phyloP scores from a whole-genome alignment of 2,888 invertebrate species.

The Rambutsinella grinnellia region DNA sequence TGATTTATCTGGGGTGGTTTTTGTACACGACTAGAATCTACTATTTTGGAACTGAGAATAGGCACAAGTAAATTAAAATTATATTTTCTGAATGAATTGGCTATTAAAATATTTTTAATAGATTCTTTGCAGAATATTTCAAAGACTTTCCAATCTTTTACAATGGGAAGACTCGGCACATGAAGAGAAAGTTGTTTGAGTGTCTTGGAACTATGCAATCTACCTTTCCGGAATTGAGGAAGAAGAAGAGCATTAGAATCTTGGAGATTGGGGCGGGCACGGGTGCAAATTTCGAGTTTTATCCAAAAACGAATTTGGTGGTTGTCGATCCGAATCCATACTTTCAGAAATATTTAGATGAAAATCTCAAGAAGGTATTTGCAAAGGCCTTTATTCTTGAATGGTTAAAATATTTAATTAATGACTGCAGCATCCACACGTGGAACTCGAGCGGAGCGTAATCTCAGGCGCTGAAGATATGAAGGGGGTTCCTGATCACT shows the following conservation, averaged over 20 bases:
- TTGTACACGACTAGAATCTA: background rate
- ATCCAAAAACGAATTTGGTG: conserved; percentile 62
- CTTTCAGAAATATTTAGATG: conserved; percentile 59
- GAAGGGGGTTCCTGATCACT: conserved; percentile 62
- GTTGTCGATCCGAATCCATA: conserved; percentile 62
- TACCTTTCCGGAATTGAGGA: conserved; percentile 55
- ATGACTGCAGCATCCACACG: too few species aligned
- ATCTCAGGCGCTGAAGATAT: conserved; percentile 65
- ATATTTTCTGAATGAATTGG: background rate
- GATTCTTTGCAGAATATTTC: conserved; percentile 31
- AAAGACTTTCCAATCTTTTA: conserved; percentile 44
- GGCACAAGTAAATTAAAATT: conserved; percentile 23
- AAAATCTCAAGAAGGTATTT: too few species aligned
- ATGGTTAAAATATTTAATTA: too few species aligned
- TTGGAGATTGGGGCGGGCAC: conserved; percentile 64
- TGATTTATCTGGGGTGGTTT: too few species aligned
- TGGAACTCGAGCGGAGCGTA: conserved; percentile 62
- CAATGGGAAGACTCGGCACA: conserved; percentile 29
- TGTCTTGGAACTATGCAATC: conserved; percentile 43
- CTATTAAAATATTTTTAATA: conserved; percentile 1
- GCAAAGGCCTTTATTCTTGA: too few species aligned
- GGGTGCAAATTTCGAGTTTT: conserved; percentile 61
- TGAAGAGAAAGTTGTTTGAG: conserved; percentile 48
- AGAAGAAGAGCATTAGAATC: conserved; percentile 59
- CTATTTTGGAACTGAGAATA: conserved; percentile 27